Conservation (phyloP, 2,797 vertebrate genomes). For the Chelonia mydas region DNA sequence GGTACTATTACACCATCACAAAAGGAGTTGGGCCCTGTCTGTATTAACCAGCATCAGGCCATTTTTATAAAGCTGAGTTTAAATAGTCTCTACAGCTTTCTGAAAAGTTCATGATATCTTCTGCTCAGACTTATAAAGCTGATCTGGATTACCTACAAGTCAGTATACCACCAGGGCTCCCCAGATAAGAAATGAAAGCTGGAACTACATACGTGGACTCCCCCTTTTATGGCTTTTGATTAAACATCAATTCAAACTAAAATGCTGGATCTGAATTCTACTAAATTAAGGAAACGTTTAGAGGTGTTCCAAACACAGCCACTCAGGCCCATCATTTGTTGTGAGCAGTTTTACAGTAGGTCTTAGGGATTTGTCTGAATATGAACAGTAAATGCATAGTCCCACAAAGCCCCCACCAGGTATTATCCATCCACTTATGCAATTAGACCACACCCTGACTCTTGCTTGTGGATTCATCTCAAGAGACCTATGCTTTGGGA, state of each 20-base stretch:
- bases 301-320: constrained; percentile 17
- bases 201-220: background rate
- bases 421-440: background rate
- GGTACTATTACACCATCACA: background rate
- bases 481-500: background rate
- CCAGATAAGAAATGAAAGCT: background rate
- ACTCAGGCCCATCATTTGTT: constrained; percentile 26
- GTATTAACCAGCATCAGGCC: background rate
- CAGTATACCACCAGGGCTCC: no score
- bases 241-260: background rate
- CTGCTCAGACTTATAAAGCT: background rate
- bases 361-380: constrained; percentile 55
- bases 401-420: constrained; percentile 48
- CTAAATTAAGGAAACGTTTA: background rate
- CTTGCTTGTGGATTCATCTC: fast-evolving
- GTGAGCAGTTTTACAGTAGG: constrained; percentile 48
- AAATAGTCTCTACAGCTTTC: background rate
- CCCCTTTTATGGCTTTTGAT: background rate
- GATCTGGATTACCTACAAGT: background rate
- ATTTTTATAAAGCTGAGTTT: background rate
- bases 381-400: constrained; percentile 67
- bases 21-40: background rate
- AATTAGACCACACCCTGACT: background rate
- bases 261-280: background rate
- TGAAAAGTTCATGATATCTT: background rate